A percentile compares a stretch with the other conserved stretches of the same genome.
phyloP scores from a whole-genome alignment of 2,113 vertebrate genomes.

The Corythornis cristatus region DNA sequence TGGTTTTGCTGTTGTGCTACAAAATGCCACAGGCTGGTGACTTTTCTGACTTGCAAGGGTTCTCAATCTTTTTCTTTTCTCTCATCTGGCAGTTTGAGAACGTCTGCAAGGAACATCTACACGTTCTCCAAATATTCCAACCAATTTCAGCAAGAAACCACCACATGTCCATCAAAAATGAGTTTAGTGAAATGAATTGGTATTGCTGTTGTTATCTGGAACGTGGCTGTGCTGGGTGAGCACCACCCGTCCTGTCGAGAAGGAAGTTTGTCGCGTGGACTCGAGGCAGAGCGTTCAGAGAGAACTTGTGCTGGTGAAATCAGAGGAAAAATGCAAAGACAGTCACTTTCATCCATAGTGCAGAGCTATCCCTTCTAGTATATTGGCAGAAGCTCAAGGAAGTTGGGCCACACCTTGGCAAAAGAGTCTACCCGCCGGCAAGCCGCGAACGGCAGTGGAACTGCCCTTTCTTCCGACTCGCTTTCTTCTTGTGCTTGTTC shows the following conservation, averaged over 20 bases:
- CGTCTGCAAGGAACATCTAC: not conserved
- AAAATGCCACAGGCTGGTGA: not conserved
- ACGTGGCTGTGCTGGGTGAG: not conserved
- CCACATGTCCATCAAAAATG: not conserved
- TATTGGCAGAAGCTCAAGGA: not conserved
- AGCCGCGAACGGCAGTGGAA: conserved; percentile 42
- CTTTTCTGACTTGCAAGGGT: not conserved
- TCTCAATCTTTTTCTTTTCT: not conserved
- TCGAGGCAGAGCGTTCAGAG: not conserved
- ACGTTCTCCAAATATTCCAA: not conserved
- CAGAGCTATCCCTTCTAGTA: not conserved
- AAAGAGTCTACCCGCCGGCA: conserved; percentile 16
- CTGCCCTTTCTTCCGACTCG: conserved; percentile 13
- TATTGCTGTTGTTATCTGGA: not conserved
- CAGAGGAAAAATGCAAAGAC: not conserved
- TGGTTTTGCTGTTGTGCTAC: not conserved
- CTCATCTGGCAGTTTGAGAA: not conserved
- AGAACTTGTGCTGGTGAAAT: not conserved
- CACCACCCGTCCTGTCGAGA: not conserved
- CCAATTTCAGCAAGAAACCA: not conserved
- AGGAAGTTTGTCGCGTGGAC: not conserved
- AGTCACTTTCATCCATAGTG: not conserved
- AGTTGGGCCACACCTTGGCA: not conserved
- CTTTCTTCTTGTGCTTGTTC: conserved; percentile 77
- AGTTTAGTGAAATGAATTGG: not conserved